Conservation (phyloP, 2,113 vertebrate species). For the Daboia siamensis region DNA sequence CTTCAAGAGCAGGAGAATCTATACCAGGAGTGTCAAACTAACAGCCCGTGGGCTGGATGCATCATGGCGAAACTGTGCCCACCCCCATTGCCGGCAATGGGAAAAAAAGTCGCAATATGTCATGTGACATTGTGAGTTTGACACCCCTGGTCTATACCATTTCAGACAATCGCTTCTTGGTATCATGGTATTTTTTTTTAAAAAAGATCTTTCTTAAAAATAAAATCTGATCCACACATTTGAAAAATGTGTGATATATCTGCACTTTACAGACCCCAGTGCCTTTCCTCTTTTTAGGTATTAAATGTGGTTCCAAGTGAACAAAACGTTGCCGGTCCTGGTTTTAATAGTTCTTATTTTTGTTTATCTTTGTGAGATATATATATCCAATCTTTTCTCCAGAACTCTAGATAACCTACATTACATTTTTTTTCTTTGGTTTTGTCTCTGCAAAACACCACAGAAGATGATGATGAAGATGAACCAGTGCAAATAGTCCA, state of each 20-base stretch:
- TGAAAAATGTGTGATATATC: neutral
- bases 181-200: neutral
- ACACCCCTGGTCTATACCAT: no score
- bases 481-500: slow-evolving; percentile 1
- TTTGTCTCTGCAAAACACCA: neutral
- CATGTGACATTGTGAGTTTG: no score
- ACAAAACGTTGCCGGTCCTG: neutral
- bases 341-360: neutral
- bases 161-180: no score
- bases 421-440: neutral
- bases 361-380: neutral
- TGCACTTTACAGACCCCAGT: neutral
- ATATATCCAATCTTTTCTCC: neutral
- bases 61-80: no score
- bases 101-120: no score
- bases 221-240: neutral
- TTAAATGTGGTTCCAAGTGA: neutral
- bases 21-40: no score
- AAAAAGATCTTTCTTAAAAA: neutral
- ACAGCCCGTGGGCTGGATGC: no score
- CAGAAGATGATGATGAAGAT: slow-evolving; percentile 14
- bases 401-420: neutral
- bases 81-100: no score
- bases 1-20: no score
- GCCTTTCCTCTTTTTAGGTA: neutral